Base-by-base conservation (phyloP, 2,888 invertebrate species). In the Laspeyria flexula region DNA sequence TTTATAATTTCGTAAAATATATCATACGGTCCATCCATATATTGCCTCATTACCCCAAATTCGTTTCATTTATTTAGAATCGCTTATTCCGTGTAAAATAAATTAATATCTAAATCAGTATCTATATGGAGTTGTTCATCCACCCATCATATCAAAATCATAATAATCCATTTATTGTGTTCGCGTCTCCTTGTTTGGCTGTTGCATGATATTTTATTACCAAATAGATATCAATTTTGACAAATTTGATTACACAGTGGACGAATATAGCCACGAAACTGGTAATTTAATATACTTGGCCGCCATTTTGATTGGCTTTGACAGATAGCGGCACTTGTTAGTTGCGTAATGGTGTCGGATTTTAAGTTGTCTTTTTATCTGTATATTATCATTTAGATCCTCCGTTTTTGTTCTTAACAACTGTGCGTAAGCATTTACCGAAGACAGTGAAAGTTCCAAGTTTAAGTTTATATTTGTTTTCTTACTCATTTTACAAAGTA, bases 191-290 rank as follows among this genome's bases (percentile, higher is more conserved):
- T 64, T 67, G 67, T 72, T 71, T 73, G 73, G 57, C 58, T 59
- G 33, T 47, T 44, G 59, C 47, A 23, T 49, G 43, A 57, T 55
- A 61, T 68, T 71, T 65, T 70, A 75, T 72, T 72, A 70, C 63
- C 54, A 64, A 71, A 69, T 71, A 66, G 61, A 71, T 74, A 77
- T 69, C 63, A 76, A 71, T 75, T 77, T 70, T 71, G 64, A 59
- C 63, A 74, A 78, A 77, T 77, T 71, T 47, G 70, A 79, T 77
- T 74, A 73, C 64, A 43, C 43, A 49, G 44, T 49, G 73, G 58
- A 57, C 58, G 63, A 55, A 62, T 77, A 69, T 66, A 64, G 64
- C 50, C 55, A 62, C 51, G 55, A 60, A 70, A 68, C 60, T 60
- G 47, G 66, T 75, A 66, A 73, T 72, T 65, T 63, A 73, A 78